Evolutionary conservation across 2,888 invertebrate species (phyloP), one percentile per base, ranked within the genome.

Genomic region (Caenorhabditis panamensis): DNA sequence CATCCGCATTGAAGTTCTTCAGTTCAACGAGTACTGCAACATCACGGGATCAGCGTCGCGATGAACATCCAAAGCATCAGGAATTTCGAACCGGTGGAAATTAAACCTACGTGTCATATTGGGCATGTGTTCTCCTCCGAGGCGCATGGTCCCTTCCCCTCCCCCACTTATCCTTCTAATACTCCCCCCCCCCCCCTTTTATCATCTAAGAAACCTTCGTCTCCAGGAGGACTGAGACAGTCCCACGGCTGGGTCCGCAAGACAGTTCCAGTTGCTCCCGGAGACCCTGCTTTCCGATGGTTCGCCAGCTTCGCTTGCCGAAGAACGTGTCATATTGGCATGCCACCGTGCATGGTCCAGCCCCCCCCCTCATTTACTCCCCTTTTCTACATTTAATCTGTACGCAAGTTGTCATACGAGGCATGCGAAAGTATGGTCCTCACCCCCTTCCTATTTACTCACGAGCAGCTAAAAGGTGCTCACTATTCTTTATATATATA

Each of bases 11-110:
- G 62, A 67, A 31, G 79, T 79, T 5, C 64, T 79, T 13, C 68
- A 54, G 0, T 64, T 68, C 37, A n/a, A 58, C n/a, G 79, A 79
- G 28, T 59, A 44, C 58, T 79, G 79, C 41, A 63, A 79, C 36
- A 1, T 22, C 0, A 41, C 49, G 5, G 20, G 16, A 0, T 4
- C 54, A 37, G 20, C 31, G 4, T 31, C 31, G 31, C 4, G 9
- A 31, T 31, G 31, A 31, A 31, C 5, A 31, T 31, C 31, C 11
- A 26, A 61, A 58, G 22, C 53, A 41, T 22, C 20, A 18, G 6
- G 18, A 37, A 6, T 20, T 26, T 4, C 22, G 24, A 22, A 26
- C n/a, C 24, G 20, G 5, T 41, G 37, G 36, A 26, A 18, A 24
- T 28, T 31, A 26, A 49, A 24, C 28, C 53, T 18, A 47, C 13